A percentile compares a stretch with the other conserved stretches of the same genome.
Conservation (phyloP, 2,797 vertebrate genomes). For the Cyprinella venusta region DNA sequence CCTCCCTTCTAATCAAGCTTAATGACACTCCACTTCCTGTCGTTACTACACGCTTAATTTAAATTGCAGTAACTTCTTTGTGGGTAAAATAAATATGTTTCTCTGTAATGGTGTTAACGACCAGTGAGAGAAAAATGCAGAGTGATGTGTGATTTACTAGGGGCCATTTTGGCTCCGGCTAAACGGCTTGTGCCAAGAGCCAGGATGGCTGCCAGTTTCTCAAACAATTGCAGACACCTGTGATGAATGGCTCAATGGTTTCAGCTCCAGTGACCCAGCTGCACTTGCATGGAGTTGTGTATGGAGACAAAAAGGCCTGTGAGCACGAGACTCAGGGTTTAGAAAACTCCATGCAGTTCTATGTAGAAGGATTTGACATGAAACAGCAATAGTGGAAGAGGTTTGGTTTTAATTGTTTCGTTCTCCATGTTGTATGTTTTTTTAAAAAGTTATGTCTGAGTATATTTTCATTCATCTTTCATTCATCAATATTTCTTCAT, state of each 20-base stretch:
- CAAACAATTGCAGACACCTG: constrained; percentile 77
- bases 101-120: constrained; percentile 66
- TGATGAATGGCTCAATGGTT: constrained; percentile 79
- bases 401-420: background rate
- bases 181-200: constrained; percentile 74
- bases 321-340: constrained; percentile 72
- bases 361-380: constrained; percentile 29
- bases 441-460: constrained; percentile 5
- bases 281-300: constrained; percentile 67
- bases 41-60: constrained; percentile 65
- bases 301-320: constrained; percentile 70
- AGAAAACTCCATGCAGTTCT: constrained; percentile 69
- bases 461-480: background rate
- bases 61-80: constrained; percentile 65
- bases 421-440: constrained; percentile 7
- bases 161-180: constrained; percentile 73
- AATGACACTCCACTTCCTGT: constrained; percentile 64
- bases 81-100: constrained; percentile 75
- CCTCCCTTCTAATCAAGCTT: constrained; percentile 57
- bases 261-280: constrained; percentile 73
- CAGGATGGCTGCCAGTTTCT: constrained; percentile 76
- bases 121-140: constrained; percentile 64
- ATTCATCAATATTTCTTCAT: background rate
- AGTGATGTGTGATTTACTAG: constrained; percentile 71
- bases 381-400: background rate